A percentile compares a stretch with the other conserved stretches of the same genome.
Conservation (phyloP, 2,888 invertebrate genomes). For the Herminia tarsipennalis region DNA sequence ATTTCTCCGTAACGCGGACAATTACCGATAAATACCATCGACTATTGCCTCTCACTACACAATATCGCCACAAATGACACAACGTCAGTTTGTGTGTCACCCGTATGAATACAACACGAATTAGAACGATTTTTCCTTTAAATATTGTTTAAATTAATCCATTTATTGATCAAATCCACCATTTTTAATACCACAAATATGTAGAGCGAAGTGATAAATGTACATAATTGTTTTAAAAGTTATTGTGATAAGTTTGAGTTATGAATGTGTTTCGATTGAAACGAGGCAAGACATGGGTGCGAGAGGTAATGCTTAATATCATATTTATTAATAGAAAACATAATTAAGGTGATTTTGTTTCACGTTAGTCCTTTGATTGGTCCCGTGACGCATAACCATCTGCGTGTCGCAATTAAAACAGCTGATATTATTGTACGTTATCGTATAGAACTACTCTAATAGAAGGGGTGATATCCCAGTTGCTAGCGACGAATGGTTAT, state of each 20-base stretch:
- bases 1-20: background rate
- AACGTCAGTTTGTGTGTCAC: slow-evolving; percentile 49
- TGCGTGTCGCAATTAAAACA: no score
- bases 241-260: slow-evolving; percentile 33
- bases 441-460: no score
- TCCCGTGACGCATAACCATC: no score
- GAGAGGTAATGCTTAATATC: slow-evolving; percentile 57
- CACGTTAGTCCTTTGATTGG: no score
- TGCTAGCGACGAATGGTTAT: no score
- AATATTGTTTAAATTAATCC: slow-evolving; percentile 27
- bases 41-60: slow-evolving; percentile 33
- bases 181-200: slow-evolving; percentile 21
- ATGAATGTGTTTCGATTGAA: slow-evolving; percentile 63
- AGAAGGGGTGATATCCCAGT: no score
- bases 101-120: slow-evolving; percentile 37
- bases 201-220: slow-evolving; percentile 16
- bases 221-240: slow-evolving; percentile 11
- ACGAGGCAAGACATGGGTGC: slow-evolving; percentile 74
- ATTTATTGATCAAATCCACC: slow-evolving; percentile 15
- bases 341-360: no score
- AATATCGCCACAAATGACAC: slow-evolving; percentile 41
- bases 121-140: slow-evolving; percentile 38
- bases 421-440: no score
- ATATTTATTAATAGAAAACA: slow-evolving; percentile 4
- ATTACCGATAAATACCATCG: slow-evolving; percentile 16